Evolutionary conservation across 2,888 invertebrate species (phyloP).

Genomic region (Rhabditophanes sp.): DNA sequence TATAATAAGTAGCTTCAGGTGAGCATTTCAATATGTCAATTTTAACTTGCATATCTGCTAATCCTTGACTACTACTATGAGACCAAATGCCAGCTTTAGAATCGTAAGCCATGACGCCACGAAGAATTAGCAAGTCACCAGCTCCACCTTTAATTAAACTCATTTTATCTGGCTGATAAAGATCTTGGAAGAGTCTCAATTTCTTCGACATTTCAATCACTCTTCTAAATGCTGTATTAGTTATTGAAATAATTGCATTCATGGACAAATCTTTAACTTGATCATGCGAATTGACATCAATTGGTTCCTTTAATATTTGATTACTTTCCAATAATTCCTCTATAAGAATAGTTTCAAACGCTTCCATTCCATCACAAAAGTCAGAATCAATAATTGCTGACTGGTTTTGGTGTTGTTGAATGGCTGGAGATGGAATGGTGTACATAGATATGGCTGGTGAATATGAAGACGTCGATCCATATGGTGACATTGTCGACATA

Average conservation of each 20-base stretch:
- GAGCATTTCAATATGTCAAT: conserved; percentile 73
- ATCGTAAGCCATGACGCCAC: conserved; percentile 80
- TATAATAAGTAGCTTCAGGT: conserved; percentile 64
- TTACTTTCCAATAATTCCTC: conserved; percentile 16
- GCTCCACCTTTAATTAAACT: conserved; percentile 61
- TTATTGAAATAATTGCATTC: conserved; percentile 49
- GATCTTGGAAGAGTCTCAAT: conserved; percentile 64
- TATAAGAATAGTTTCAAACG: conserved; percentile 3
- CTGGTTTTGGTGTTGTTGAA: no score
- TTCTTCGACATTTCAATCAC: conserved; percentile 54
- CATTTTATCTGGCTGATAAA: conserved; percentile 85
- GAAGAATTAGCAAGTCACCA: conserved; percentile 81
- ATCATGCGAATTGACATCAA: conserved; percentile 9
- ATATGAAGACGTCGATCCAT: no score
- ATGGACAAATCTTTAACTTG: conserved; percentile 14
- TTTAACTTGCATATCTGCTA: conserved; percentile 50
- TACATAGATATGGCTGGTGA: no score
- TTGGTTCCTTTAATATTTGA: conserved; percentile 14
- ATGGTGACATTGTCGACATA: no score
- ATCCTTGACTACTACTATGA: conserved; percentile 31
- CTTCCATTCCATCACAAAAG: conserved; percentile 1
- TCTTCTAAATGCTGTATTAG: conserved; percentile 74
- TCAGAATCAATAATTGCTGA: conserved; percentile 1
- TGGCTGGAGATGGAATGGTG: no score
- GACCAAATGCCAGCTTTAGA: conserved; percentile 75